Conservation (phyloP, 2,113 vertebrate species). For the Maylandia zebra region DNA sequence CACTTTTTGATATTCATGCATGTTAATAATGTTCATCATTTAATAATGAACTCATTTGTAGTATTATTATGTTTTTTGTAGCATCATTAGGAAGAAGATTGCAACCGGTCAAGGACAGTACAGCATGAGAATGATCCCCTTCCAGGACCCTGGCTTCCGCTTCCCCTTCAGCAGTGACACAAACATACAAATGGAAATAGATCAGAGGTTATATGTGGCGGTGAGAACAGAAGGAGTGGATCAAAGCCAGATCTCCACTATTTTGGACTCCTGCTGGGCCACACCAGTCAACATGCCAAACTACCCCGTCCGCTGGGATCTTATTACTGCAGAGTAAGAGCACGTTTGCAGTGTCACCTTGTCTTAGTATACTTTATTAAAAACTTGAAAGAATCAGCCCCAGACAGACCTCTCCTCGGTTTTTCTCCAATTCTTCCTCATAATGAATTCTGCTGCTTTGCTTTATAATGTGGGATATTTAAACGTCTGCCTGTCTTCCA, state of each 20-base stretch:
- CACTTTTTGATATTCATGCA: neutral
- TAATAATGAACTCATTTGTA: neutral
- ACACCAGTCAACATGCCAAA: slow-evolving; percentile 34
- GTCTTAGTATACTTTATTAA: neutral
- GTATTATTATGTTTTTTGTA: neutral
- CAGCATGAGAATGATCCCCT: slow-evolving; percentile 45
- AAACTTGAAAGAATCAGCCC: neutral
- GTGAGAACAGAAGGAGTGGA: slow-evolving; percentile 54
- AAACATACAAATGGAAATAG: slow-evolving; percentile 16
- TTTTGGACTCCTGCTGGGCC: slow-evolving; percentile 66
- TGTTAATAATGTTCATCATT: neutral
- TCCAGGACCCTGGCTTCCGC: slow-evolving; percentile 39
- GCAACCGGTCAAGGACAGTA: slow-evolving; percentile 40
- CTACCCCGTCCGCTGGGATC: slow-evolving; percentile 47
- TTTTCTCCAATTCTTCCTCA: neutral
- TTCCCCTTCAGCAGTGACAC: neutral
- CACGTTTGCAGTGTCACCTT: fast-evolving
- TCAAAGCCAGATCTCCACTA: slow-evolving; percentile 29
- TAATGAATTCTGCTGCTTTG: neutral
- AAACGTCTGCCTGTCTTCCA: neutral
- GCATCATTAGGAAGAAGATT: slow-evolving; percentile 40
- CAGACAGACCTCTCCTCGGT: neutral
- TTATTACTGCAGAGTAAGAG: slow-evolving; percentile 51
- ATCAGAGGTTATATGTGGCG: slow-evolving; percentile 45
- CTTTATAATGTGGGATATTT: neutral